Evolutionary conservation across 1,140 invertebrate genomes (phyloP), one percentile per base, ranked within the genome.

Genomic region (Atta texana): DNA sequence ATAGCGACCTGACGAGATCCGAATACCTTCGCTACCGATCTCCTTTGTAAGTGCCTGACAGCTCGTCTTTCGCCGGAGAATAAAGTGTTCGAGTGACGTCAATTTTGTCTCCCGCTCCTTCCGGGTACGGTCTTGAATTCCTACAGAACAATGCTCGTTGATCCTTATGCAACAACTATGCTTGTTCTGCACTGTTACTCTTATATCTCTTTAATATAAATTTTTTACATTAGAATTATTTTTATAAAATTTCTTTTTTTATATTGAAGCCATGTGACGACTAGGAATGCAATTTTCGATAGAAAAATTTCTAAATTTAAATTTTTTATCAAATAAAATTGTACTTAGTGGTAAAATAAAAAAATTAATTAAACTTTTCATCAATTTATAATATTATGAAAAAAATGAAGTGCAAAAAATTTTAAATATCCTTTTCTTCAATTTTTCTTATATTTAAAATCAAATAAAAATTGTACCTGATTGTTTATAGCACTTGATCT

Each of bases 31-130:
- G 63, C 84, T 85, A 88, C 86, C 87, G 82, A 92, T 92, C 87
- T 84, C 85, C 87, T 91, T 92, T 93, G 91, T 89, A 31, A n/a
- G 51, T 61, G 71, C 69, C 81, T 14, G 80, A 85, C 16, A 85
- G 87, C 90, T 93, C 93, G 87, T 92, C 91, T 93, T 93, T 92
- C 92, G 68, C 66, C 44, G 72, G 51, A 89, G 81, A 93, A 93
- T 89, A 88, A 90, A 88, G 84, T 87, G 85, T 90, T 93, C 90
- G 88, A 90, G 91, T 87, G 76, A 92, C 90, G 44, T 18, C 61
- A 82, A 18, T 34, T 53, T 82, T 34, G 34, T 59, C 18, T 31
- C 31, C 51, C 55, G 24, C 39, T 18, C 39, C 24, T 82, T 82
- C 80, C 69, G 80, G 80, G 55, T 39, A 55, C 4, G 28, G 12